A percentile compares a stretch with the other conserved stretches of the same genome.
These are phyloP conservation scores for Napeogenes inachia DNA, from an alignment of 2,888 invertebrate species.

Conservation along the genomic window DNA sequence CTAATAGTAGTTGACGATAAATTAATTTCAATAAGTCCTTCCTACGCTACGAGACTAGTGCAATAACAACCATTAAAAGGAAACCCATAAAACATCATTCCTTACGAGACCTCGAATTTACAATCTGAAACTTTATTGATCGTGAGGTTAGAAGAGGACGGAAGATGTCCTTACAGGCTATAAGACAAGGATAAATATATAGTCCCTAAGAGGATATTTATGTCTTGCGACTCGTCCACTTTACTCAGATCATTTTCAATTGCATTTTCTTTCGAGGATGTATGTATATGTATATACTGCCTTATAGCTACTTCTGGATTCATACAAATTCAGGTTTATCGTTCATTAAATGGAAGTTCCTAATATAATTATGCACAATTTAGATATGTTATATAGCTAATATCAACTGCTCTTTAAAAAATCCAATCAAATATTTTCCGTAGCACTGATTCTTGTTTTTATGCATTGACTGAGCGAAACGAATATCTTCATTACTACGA, in stretches of 20 bases:
- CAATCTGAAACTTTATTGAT: slow-evolving; percentile 64
- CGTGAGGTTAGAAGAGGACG: slow-evolving; percentile 44
- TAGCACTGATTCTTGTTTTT: too few relatives aligned
- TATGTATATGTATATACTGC: too few relatives aligned
- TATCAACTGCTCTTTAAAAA: too few relatives aligned
- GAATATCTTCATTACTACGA: too few relatives aligned
- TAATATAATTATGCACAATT: too few relatives aligned
- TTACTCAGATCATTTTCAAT: slow-evolving; percentile 10
- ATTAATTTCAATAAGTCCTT: not conserved
- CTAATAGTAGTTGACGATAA: too few relatives aligned
- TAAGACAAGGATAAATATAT: slow-evolving; percentile 23
- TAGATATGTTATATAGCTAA: too few relatives aligned
- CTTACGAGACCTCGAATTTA: slow-evolving; percentile 43
- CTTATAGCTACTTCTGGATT: too few relatives aligned
- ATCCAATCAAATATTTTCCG: too few relatives aligned
- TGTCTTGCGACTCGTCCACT: slow-evolving; percentile 29
- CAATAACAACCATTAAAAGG: slow-evolving; percentile 1
- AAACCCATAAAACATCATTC: slow-evolving; percentile 34
- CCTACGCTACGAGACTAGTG: not conserved
- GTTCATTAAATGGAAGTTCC: too few relatives aligned
- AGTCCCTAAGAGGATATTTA: slow-evolving; percentile 45
- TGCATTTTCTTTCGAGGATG: not conserved
- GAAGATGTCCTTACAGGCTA: slow-evolving; percentile 30
- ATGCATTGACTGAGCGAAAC: too few relatives aligned
- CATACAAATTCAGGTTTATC: too few relatives aligned